A percentile compares a stretch with the other conserved stretches of the same genome.
phyloP scores from a whole-genome alignment of 1,140 invertebrate species.

The Drosophila pandora region DNA sequence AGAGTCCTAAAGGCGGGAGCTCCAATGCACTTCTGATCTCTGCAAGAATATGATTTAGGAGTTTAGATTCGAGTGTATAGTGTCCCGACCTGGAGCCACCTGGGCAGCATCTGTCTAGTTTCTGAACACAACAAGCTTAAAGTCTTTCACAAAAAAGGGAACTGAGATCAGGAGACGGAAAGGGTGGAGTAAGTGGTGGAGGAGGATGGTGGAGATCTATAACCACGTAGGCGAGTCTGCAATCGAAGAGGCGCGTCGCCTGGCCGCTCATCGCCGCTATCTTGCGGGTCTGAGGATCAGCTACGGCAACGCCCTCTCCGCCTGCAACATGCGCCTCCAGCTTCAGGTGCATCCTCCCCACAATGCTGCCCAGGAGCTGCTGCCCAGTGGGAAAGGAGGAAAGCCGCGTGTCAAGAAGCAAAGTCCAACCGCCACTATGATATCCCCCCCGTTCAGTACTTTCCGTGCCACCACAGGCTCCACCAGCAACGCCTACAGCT shows the following conservation, averaged over 20 bases:
- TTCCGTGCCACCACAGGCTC: not conserved
- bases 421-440: no score
- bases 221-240: not conserved
- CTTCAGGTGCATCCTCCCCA: not conserved
- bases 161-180: not conserved
- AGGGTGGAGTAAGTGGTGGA: not conserved
- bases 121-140: no score
- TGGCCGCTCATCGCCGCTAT: constrained; percentile 28
- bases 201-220: not conserved
- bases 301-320: constrained; percentile 53
- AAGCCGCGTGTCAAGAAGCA: no score
- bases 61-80: not conserved
- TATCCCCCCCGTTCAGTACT: not conserved
- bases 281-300: constrained; percentile 22
- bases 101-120: no score
- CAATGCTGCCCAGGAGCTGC: not conserved
- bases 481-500: constrained; percentile 28
- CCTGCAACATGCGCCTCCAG: constrained; percentile 22
- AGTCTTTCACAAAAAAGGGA: no score
- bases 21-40: constrained; percentile 87
- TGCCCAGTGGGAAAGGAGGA: no score
- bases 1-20: constrained; percentile 86
- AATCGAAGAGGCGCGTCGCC: not conserved
- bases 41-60: not conserved
- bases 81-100: not conserved